Conservation (phyloP, 2,113 vertebrate genomes). For the Camelus bactrianus region DNA sequence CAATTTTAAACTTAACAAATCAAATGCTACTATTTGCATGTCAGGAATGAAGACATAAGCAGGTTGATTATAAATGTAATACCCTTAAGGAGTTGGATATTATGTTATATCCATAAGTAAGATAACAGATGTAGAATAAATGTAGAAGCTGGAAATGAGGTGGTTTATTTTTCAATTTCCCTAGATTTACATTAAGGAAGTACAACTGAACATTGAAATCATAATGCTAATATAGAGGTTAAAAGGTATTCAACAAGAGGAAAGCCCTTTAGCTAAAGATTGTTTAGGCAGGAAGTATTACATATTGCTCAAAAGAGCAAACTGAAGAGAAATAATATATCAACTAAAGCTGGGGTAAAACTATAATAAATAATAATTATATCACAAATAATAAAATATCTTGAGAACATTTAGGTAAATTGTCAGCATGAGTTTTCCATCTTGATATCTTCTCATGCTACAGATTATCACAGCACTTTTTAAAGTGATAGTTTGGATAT, state of each 20-base stretch:
- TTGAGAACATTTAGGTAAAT: neutral
- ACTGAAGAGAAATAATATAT: conserved; percentile 16
- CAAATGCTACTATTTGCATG: conserved; percentile 45
- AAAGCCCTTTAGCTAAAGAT: conserved; percentile 52
- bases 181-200: conserved; percentile 70
- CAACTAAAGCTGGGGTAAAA: conserved; percentile 27
- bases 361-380: conserved; percentile 28
- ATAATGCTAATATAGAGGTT: conserved; percentile 57
- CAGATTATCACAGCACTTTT: conserved; percentile 11
- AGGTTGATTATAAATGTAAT: conserved; percentile 54
- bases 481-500: neutral
- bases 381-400: conserved; percentile 45
- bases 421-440: neutral
- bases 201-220: conserved; percentile 54
- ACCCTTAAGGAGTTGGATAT: conserved; percentile 62
- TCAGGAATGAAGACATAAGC: conserved; percentile 55
- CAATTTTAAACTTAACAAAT: conserved; percentile 60
- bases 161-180: conserved; percentile 72
- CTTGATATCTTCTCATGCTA: neutral
- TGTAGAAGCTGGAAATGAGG: conserved; percentile 61
- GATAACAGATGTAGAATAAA: conserved; percentile 71
- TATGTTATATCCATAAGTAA: conserved; percentile 64
- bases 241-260: conserved; percentile 47
- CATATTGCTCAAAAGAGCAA: conserved; percentile 20
- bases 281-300: conserved; percentile 1